These are phyloP conservation scores for Pemphredon lugubris DNA, from an alignment of 2,888 invertebrate genomes.

Conservation along the genomic window DNA sequence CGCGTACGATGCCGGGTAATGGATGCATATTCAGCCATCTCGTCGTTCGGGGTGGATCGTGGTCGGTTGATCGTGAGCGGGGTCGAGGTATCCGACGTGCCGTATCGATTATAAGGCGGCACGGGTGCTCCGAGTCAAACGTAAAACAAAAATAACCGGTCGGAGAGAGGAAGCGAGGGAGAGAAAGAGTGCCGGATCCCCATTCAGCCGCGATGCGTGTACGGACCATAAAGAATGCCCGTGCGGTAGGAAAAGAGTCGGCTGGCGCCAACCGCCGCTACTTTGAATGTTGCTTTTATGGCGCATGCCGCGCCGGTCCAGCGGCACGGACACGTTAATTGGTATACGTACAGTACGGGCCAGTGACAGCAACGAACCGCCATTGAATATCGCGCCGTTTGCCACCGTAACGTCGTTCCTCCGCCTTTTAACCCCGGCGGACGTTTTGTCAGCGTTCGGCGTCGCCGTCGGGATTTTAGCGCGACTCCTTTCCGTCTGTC, in stretches of 20 bases:
- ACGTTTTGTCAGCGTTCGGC: too few relatives aligned
- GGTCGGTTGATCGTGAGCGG: background rate
- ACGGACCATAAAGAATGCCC: slow-evolving; percentile 72
- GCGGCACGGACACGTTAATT: slow-evolving; percentile 60
- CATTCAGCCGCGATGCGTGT: slow-evolving; percentile 56
- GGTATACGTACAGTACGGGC: slow-evolving; percentile 48
- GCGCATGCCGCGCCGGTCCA: slow-evolving; percentile 66
- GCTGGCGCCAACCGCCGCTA: slow-evolving; percentile 74
- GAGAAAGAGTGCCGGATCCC: slow-evolving; percentile 29
- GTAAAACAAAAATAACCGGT: slow-evolving; percentile 47
- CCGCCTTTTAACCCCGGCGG: too few relatives aligned
- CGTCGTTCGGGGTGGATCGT: background rate
- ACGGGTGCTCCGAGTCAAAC: slow-evolving; percentile 12
- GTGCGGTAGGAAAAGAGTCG: slow-evolving; percentile 68
- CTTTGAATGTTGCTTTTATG: slow-evolving; percentile 75
- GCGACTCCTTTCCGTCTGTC: too few relatives aligned
- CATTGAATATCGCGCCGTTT: background rate
- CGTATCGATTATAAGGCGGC: slow-evolving; percentile 45
- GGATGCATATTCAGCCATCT: background rate
- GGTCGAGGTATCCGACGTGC: slow-evolving; percentile 10
- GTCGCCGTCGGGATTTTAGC: too few relatives aligned
- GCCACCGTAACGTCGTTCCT: too few relatives aligned
- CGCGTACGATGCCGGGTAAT: slow-evolving; percentile 12
- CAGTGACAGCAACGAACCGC: slow-evolving; percentile 30
- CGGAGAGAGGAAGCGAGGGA: slow-evolving; percentile 1